Percentiles rank a stretch among this genome's conserved stretches.
These are phyloP conservation scores for Myanophis thanlyinensis DNA, from an alignment of 2,113 vertebrate species.

Conservation along the genomic window DNA sequence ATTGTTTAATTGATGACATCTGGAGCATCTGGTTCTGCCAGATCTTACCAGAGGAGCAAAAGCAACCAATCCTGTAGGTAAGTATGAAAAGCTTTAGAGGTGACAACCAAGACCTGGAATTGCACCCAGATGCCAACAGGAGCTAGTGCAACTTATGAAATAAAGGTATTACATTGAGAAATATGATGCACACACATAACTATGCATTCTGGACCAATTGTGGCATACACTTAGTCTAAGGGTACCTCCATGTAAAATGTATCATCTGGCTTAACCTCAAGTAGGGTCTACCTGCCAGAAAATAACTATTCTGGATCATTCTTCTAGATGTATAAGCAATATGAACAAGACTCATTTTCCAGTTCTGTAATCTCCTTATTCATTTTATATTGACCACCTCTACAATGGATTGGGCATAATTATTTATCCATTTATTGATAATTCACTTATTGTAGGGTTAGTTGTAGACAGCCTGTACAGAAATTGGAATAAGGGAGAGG, in stretches of 20 bases:
- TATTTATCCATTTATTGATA: background rate
- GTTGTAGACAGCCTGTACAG: background rate
- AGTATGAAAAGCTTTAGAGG: background rate
- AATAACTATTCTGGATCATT: background rate
- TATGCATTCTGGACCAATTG: background rate
- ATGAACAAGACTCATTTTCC: background rate
- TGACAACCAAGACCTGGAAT: background rate
- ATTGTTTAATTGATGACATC: background rate
- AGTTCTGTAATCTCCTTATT: background rate
- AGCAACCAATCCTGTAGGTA: background rate
- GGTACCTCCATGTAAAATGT: background rate
- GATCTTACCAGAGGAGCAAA: background rate
- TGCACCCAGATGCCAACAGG: background rate
- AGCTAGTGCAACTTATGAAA: background rate
- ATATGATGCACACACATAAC: background rate
- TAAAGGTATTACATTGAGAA: background rate
- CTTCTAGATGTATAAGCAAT: background rate
- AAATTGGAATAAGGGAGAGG: background rate
- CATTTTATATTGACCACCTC: background rate
- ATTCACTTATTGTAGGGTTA: background rate
- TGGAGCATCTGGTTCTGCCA: background rate
- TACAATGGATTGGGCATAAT: background rate
- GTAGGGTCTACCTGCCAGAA: background rate
- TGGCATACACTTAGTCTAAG: background rate
- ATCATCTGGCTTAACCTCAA: background rate